Percentiles rank a stretch among this genome's conserved stretches.
These are phyloP conservation scores for Morinoia aosen DNA, from an alignment of 2,888 invertebrate species.

Conservation along the genomic window DNA sequence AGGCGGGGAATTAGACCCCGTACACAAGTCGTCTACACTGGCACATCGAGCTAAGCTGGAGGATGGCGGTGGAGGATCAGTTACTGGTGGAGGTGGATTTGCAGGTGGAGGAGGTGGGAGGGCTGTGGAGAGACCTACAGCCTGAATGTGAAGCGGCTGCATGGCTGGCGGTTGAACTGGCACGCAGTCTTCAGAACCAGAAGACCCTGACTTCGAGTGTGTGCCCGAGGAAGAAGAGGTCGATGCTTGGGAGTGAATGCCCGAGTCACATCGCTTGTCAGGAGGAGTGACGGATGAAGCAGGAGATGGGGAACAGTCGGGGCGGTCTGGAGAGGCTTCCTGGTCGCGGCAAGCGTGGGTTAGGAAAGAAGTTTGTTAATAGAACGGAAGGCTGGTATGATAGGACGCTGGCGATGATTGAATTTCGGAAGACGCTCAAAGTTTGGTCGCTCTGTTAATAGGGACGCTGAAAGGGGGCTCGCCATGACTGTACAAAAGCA, in stretches of 20 bases:
- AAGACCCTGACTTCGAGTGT: constrained; percentile 67
- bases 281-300: constrained; percentile 66
- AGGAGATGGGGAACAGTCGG: constrained; percentile 58
- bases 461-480: neutral
- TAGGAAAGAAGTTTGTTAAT: constrained; percentile 46
- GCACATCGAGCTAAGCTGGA: constrained; percentile 60
- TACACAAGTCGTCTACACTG: constrained; percentile 65
- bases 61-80: constrained; percentile 47
- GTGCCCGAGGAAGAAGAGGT: constrained; percentile 65
- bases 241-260: constrained; percentile 66
- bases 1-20: constrained; percentile 57
- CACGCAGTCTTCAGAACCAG: constrained; percentile 66
- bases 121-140: neutral
- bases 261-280: constrained; percentile 66
- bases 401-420: neutral
- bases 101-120: constrained; percentile 39
- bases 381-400: neutral
- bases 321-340: constrained; percentile 49
- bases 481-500: constrained; percentile 19
- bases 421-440: neutral
- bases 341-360: constrained; percentile 31
- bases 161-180: constrained; percentile 57
- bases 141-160: constrained; percentile 22
- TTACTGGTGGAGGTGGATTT: constrained; percentile 23
- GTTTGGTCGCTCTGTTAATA: constrained; percentile 16